These are phyloP conservation scores for Lucilia cuprina DNA, from an alignment of 1,140 invertebrate species.

Conservation along the genomic window DNA sequence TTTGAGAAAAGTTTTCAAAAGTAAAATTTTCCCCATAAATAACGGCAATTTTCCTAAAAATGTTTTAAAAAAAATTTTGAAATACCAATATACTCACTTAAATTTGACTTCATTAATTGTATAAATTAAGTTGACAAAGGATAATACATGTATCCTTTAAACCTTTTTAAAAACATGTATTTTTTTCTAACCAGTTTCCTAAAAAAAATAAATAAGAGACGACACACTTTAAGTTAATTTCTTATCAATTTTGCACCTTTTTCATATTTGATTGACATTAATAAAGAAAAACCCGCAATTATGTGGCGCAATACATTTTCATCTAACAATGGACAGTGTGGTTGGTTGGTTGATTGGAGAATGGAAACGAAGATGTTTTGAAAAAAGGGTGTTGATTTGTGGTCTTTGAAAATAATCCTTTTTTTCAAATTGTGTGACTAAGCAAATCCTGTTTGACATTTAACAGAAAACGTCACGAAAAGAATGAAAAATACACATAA, in stretches of 20 bases:
- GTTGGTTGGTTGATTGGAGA: too few species aligned
- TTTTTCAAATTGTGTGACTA: slow-evolving; percentile 13
- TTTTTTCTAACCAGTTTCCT: background rate
- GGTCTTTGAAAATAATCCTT: slow-evolving; percentile 24
- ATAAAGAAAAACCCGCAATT: slow-evolving; percentile 18
- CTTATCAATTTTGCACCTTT: slow-evolving; percentile 28
- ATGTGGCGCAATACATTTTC: slow-evolving; percentile 21
- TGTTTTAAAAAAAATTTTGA: too few species aligned
- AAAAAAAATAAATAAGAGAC: background rate
- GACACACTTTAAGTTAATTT: background rate
- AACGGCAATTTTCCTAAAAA: too few species aligned
- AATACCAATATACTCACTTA: too few species aligned
- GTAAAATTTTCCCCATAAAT: too few species aligned
- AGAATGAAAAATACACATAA: background rate
- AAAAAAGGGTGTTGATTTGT: slow-evolving; percentile 31
- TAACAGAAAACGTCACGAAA: background rate
- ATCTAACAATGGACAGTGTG: background rate
- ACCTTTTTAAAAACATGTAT: background rate
- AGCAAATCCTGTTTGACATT: slow-evolving; percentile 32
- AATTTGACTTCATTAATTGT: background rate
- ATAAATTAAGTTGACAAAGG: background rate
- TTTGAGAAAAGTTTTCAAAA: too few species aligned
- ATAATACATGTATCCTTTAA: background rate
- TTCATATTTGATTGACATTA: slow-evolving; percentile 24
- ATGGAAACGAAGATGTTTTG: background rate